A percentile compares a stretch with the other conserved stretches of the same genome.
Evolutionary conservation across 2,888 invertebrate genomes (phyloP).

Genomic region (Rhabditoides inermis): DNA sequence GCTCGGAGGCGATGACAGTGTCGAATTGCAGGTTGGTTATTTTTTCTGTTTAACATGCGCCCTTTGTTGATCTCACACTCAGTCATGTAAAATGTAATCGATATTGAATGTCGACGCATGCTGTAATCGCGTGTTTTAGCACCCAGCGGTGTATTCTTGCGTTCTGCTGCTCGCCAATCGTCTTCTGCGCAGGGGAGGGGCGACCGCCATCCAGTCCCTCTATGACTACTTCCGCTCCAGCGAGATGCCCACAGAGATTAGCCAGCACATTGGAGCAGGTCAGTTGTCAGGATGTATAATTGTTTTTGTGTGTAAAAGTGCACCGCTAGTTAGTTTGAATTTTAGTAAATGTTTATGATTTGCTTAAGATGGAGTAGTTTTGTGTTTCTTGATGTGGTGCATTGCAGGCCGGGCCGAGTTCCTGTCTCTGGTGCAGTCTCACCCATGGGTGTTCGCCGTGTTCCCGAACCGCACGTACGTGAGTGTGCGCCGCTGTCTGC

Average conservation of each 20-base stretch:
- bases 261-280: constrained; percentile 42
- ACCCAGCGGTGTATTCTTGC: constrained; percentile 46
- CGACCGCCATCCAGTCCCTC: constrained; percentile 46
- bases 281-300: neutral
- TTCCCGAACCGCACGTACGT: constrained; percentile 51
- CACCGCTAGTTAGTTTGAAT: neutral
- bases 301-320: too few relatives aligned
- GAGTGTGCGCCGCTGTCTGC: constrained; percentile 48
- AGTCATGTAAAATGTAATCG: too few relatives aligned
- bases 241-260: constrained; percentile 38
- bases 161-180: constrained; percentile 38
- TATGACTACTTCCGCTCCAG: constrained; percentile 41
- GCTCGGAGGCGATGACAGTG: constrained; percentile 39
- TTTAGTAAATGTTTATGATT: neutral
- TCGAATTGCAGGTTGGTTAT: neutral
- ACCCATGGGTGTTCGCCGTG: constrained; percentile 50
- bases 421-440: constrained; percentile 39
- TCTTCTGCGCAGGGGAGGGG: constrained; percentile 48
- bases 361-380: neutral
- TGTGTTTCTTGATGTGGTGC: neutral
- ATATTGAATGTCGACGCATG: too few relatives aligned
- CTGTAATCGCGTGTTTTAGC: constrained; percentile 35
- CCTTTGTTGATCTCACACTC: too few relatives aligned
- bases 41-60: neutral
- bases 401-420: constrained; percentile 29